phyloP scores from a whole-genome alignment of 2,888 invertebrate species.

The Philonicus albiceps region DNA sequence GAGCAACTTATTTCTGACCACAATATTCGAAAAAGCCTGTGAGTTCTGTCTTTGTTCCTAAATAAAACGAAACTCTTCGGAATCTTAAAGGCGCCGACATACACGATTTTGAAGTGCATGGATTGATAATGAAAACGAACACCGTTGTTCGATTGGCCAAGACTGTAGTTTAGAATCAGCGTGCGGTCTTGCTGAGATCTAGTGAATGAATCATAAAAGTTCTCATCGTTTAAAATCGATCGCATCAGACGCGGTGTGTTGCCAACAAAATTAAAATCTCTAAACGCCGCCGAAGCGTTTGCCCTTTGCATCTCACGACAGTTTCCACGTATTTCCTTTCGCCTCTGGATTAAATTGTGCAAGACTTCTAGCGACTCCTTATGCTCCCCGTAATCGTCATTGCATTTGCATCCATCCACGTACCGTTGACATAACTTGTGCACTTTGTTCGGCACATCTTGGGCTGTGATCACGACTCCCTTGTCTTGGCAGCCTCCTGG shows the following conservation, averaged over 20 bases:
- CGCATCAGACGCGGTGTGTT: neutral
- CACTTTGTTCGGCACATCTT: conserved; percentile 17
- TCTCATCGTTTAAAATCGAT: conserved; percentile 11
- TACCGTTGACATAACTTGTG: conserved; percentile 29
- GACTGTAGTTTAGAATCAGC: neutral
- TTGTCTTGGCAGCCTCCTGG: conserved; percentile 8
- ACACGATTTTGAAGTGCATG: neutral
- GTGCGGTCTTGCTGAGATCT: neutral
- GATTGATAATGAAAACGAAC: neutral
- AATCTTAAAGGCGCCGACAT: neutral
- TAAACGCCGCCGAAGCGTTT: neutral
- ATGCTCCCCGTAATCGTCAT: neutral
- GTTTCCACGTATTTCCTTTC: conserved; percentile 26
- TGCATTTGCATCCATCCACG: neutral
- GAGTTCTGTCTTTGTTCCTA: neutral
- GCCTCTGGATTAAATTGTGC: conserved; percentile 6
- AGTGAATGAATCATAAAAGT: neutral
- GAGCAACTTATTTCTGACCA: neutral
- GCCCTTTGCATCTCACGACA: conserved; percentile 31
- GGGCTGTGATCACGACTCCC: conserved; percentile 18
- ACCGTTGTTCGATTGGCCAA: neutral
- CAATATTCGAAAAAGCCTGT: neutral
- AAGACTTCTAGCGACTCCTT: conserved; percentile 13
- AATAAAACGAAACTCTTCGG: neutral
- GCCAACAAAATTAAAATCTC: neutral